Percentiles rank a stretch among this genome's conserved stretches.
Evolutionary conservation across 2,888 invertebrate genomes (phyloP).

Genomic region (Polyommatus iphigenia): DNA sequence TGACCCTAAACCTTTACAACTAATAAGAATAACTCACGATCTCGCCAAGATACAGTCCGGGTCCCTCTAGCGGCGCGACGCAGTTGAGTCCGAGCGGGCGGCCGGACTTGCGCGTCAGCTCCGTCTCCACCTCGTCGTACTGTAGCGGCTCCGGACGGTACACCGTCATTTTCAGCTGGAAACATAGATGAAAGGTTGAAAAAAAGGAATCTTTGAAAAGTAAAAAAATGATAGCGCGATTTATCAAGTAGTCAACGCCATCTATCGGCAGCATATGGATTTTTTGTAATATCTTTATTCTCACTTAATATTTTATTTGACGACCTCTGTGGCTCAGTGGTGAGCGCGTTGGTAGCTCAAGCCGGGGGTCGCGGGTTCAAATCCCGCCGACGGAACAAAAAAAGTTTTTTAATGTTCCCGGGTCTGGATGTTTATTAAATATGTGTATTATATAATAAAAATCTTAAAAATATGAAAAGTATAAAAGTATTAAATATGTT

Average conservation of each 20-base stretch:
- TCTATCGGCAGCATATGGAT: background rate
- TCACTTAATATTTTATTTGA: too few species aligned
- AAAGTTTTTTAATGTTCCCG: too few species aligned
- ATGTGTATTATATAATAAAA: too few species aligned
- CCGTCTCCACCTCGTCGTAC: constrained; percentile 87
- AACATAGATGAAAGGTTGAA: constrained; percentile 33
- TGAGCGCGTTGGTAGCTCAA: too few species aligned
- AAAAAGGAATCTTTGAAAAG: background rate
- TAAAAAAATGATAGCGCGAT: background rate
- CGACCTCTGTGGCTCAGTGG: too few species aligned
- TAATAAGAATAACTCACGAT: constrained; percentile 82
- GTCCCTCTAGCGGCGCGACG: constrained; percentile 83
- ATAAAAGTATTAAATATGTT: too few species aligned
- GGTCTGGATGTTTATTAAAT: too few species aligned
- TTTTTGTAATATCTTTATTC: too few species aligned
- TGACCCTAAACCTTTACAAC: too few species aligned
- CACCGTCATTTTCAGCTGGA: constrained; percentile 90
- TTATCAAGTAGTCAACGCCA: background rate
- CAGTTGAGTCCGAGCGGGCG: constrained; percentile 94
- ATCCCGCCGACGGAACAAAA: too few species aligned
- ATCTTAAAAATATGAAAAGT: too few species aligned
- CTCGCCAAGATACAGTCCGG: constrained; percentile 94
- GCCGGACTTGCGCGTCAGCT: constrained; percentile 92
- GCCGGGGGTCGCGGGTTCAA: too few species aligned
- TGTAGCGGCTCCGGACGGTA: constrained; percentile 87